These are phyloP conservation scores for Schizopygopsis pylzovi DNA, from an alignment of 2,797 vertebrate genomes.

Conservation along the genomic window DNA sequence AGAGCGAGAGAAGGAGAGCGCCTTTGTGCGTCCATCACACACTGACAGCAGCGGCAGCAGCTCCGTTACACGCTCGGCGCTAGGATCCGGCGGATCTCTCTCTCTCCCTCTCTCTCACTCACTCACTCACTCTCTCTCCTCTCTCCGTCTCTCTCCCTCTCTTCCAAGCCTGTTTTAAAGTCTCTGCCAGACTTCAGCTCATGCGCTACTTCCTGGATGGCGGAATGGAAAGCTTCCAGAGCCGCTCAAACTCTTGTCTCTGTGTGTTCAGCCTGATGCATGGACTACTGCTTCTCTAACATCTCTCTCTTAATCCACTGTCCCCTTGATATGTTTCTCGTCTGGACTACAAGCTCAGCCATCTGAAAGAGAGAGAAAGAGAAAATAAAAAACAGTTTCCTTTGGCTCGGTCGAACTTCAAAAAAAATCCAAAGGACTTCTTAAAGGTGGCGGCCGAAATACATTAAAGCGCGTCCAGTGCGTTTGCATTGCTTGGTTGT, in stretches of 20 bases:
- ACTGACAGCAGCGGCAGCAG: neutral
- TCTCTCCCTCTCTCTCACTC: conserved; percentile 43
- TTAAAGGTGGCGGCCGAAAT: conserved; percentile 37
- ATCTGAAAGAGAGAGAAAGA: conserved; percentile 36
- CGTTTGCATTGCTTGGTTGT: conserved; percentile 21
- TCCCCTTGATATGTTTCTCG: conserved; percentile 63
- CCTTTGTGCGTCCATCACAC: conserved; percentile 31
- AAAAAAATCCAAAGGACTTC: conserved; percentile 36
- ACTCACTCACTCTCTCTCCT: conserved; percentile 40
- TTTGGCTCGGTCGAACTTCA: conserved; percentile 63
- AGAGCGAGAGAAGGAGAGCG: neutral
- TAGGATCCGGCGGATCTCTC: conserved; percentile 81
- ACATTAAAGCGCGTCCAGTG: conserved; percentile 31
- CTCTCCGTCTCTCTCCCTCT: conserved; percentile 47
- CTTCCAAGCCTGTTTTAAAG: conserved; percentile 88
- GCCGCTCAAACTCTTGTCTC: conserved; percentile 72
- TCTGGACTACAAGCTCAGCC: conserved; percentile 63
- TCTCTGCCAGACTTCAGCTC: conserved; percentile 87
- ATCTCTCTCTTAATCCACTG: conserved; percentile 43
- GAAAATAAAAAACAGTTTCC: conserved; percentile 59
- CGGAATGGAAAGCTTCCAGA: conserved; percentile 87
- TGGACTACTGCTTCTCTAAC: conserved; percentile 58
- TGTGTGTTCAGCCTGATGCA: conserved; percentile 67
- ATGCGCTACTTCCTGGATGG: conserved; percentile 90
- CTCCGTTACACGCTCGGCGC: conserved; percentile 68